Evolutionary conservation across 2,888 invertebrate genomes (phyloP).

Genomic region (Parasteatoda lunata): DNA sequence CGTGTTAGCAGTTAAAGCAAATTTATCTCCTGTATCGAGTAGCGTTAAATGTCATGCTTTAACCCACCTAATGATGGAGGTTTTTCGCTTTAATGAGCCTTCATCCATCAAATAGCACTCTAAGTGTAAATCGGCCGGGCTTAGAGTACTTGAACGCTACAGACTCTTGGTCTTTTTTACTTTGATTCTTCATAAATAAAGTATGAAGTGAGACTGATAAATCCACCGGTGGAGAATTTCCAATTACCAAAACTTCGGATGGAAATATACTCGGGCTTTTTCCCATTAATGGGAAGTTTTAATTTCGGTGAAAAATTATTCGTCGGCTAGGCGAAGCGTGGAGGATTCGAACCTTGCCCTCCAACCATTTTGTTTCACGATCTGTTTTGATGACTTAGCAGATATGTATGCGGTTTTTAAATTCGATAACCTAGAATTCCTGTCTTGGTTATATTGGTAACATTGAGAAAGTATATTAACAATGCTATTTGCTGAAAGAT

Average conservation of each 20-base stretch:
- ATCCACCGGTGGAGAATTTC: slow-evolving; percentile 64
- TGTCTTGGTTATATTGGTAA: no score
- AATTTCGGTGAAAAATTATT: slow-evolving; percentile 52
- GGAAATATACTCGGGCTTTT: slow-evolving; percentile 18
- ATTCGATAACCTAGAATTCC: no score
- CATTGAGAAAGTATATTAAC: no score
- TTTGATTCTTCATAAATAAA: slow-evolving; percentile 44
- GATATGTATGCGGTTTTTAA: no score
- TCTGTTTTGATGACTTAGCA: background rate
- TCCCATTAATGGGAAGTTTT: slow-evolving; percentile 55
- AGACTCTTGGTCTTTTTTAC: background rate
- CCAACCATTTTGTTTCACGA: background rate
- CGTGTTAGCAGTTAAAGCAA: slow-evolving; percentile 67
- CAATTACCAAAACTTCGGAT: slow-evolving; percentile 49
- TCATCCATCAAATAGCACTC: slow-evolving; percentile 55
- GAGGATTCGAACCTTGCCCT: slow-evolving; percentile 17
- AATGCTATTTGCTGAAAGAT: no score
- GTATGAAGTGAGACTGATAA: slow-evolving; percentile 62
- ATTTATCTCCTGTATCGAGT: slow-evolving; percentile 66
- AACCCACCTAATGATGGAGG: slow-evolving; percentile 46
- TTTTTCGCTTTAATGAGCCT: slow-evolving; percentile 46
- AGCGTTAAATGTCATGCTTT: slow-evolving; percentile 55
- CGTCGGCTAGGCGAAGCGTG: slow-evolving; percentile 46
- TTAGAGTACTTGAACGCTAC: slow-evolving; percentile 49
- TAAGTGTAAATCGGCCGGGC: slow-evolving; percentile 65